Evolutionary conservation across 2,113 vertebrate genomes (phyloP).

Genomic region (Pangasianodon gigas): DNA sequence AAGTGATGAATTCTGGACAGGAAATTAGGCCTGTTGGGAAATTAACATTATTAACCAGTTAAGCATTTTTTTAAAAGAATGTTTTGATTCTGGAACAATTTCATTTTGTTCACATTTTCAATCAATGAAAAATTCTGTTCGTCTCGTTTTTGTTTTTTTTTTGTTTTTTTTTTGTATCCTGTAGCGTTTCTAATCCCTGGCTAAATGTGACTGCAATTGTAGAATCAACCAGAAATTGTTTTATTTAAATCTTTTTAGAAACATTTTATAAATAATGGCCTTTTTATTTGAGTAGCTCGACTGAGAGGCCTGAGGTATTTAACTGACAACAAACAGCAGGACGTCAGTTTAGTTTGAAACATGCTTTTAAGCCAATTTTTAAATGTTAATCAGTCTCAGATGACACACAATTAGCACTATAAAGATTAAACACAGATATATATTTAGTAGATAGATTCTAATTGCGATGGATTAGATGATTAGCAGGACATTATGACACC

Average conservation of each 20-base stretch:
- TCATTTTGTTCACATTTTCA: too few relatives aligned
- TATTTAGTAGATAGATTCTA: background rate
- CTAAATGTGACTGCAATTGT: too few relatives aligned
- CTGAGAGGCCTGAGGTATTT: background rate
- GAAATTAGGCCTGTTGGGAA: background rate
- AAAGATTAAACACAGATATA: too few relatives aligned
- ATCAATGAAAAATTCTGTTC: too few relatives aligned
- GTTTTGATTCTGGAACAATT: too few relatives aligned
- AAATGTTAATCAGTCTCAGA: background rate
- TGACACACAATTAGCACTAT: background rate
- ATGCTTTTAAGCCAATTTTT: background rate
- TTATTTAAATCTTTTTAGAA: too few relatives aligned
- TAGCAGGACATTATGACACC: conserved; percentile 28
- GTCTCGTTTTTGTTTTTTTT: too few relatives aligned
- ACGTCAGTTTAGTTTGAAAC: background rate
- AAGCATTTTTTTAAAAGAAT: background rate
- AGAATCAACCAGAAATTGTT: too few relatives aligned
- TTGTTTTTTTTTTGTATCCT: background rate
- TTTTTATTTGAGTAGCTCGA: background rate
- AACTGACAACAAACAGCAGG: background rate
- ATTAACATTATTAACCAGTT: background rate
- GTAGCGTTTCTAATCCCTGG: too few relatives aligned
- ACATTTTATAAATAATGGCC: background rate
- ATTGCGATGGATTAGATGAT: background rate
- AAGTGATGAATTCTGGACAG: background rate